Base-by-base conservation (phyloP, 35 echinoderm and acorn worm species). In the Ophiothrix spiculata region DNA sequence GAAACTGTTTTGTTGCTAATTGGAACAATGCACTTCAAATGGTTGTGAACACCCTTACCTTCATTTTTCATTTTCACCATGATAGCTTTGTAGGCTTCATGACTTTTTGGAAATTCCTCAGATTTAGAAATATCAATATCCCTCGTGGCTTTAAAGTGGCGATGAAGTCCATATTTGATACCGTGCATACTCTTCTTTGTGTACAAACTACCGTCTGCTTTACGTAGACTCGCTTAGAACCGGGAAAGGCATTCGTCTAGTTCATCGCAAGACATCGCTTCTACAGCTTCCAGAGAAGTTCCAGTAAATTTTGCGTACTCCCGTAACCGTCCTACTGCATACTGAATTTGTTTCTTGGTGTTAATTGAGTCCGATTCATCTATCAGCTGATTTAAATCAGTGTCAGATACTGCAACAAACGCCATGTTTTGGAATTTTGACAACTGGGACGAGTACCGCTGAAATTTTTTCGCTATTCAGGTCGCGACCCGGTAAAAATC, bases 21-120 rank as follows among this genome's bases (percentile, higher is more conserved):
- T n/a, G n/a, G n/a, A n/a, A n/a, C n/a, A n/a, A n/a, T n/a, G n/a
- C n/a, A n/a, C n/a, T n/a, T n/a, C n/a, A n/a, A n/a, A n/a, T n/a
- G n/a, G n/a, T n/a, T n/a, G n/a, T n/a, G n/a, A n/a, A n/a, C n/a
- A n/a, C 91, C 91, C 45, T 88, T 93, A 38, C 86, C 86, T 31
- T 39, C 80, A 36, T 88, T 4, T 63, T 88, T 93, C 14, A 93
- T 46, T 75, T 93, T 93, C n/a, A 92, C 85, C 79, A 93, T 46
- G 79, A 93, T 79, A 28, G 91, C 86, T 33, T 80, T 91, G 75
- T 87, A 91, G 11, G 54, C 33, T 25, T 75, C 35, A 76, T 79
- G 76, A 41, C 45, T 92, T 39, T 75, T 38, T 56, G 81, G 39
- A 38, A 92, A 92, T 35, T 23, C 33, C 38, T 88, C 60, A 82